Conservation (phyloP, 2,888 invertebrate genomes). For the Sphaerophoria taeniata region DNA sequence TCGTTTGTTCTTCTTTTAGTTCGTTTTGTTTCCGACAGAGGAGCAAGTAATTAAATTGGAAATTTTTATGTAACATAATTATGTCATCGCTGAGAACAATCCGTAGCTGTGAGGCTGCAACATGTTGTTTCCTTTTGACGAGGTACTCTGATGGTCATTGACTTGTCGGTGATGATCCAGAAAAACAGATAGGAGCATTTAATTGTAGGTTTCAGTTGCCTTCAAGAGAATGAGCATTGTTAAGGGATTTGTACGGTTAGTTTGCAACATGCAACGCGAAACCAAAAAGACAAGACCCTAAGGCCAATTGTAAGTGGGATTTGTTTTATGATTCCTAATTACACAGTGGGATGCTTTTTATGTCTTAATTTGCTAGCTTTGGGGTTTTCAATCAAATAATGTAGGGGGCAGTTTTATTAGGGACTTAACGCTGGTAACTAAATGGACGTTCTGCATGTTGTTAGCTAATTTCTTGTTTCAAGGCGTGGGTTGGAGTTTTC, state of each 20-base stretch:
- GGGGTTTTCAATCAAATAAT: neutral
- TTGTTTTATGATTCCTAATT: slow-evolving; percentile 12
- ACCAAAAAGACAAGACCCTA: neutral
- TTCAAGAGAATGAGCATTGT: slow-evolving; percentile 31
- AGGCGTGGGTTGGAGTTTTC: no score
- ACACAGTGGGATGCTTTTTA: slow-evolving; percentile 12
- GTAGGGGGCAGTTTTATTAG: no score
- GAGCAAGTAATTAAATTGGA: slow-evolving; percentile 65
- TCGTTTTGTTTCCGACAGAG: slow-evolving; percentile 28
- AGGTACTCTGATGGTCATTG: slow-evolving; percentile 50
- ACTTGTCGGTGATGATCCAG: slow-evolving; percentile 35
- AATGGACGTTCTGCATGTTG: no score
- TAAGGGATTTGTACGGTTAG: slow-evolving; percentile 58
- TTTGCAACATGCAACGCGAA: neutral
- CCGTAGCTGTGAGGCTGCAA: neutral
- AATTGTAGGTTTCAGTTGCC: slow-evolving; percentile 30
- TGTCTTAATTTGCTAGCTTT: neutral
- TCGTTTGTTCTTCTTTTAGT: neutral
- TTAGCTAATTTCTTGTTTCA: no score
- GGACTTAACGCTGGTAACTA: no score
- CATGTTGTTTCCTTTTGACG: slow-evolving; percentile 33
- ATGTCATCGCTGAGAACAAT: slow-evolving; percentile 59
- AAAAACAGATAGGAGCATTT: slow-evolving; percentile 44
- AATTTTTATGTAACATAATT: slow-evolving; percentile 67
- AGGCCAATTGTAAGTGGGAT: neutral